Base-by-base conservation (phyloP, 2,113 vertebrate species). In the Oryzias javanicus region DNA sequence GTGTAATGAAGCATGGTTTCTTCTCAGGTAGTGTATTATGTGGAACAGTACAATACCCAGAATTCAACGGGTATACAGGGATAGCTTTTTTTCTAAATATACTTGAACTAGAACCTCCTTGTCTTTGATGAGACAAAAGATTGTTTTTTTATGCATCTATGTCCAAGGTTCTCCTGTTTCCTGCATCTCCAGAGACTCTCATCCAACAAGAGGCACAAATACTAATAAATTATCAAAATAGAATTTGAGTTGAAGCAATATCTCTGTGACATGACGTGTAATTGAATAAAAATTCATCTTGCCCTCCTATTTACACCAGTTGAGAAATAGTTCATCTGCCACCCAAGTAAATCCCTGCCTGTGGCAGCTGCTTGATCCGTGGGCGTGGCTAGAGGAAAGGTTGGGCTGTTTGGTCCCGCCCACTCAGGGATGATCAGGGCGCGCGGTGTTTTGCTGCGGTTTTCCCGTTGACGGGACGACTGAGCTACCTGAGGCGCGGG, bases 351-450 rank as follows among this genome's bases (percentile, higher is more conserved):
- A 19, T 14, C 5, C 18, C 4, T 47, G 5, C 44, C 27, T 22
- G 2, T 25, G 41, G 17, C 42, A 61, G 63, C 24, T 45, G 63
- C 24, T 45, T 29, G 14, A 25, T 4, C 16, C 1, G 27, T 44
- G 69, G 83, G 80, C 69, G 72, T 42, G 53, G 56, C 12, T 56
- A 20, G 4, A 1, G 1, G 4, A 35, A 18, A 35, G 49, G 49
- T 27, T 4, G 20, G 5, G 27, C 64, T 51, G 24, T 13, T 15
- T 1, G 0, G 48, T 62, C 42, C 76, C 79, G 63, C 72, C 80
- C 61, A 14, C 18, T 5, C 6, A 25, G 2, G 66, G 52, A 52
- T 56, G 44, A 51, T 4, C 19, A 17, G 20, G 25, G n/a, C 14
- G 12, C 2, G 0, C 17, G 4, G 16, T 15, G 63, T 27, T 47